phyloP scores from a whole-genome alignment of 1,140 invertebrate genomes.

The Drosophila simulans region DNA sequence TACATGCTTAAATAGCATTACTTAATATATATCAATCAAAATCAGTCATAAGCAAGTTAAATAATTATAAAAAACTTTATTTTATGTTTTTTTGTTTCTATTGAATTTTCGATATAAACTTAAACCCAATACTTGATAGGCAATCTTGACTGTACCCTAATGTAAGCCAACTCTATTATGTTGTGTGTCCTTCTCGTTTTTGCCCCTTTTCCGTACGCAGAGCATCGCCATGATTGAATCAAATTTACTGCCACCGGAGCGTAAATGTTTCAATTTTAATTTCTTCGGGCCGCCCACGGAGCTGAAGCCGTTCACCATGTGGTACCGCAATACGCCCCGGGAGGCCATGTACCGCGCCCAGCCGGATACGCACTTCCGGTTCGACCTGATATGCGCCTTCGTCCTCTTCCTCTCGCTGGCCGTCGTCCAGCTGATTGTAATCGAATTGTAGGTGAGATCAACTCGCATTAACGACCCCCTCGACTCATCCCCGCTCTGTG shows the following conservation, averaged over 20 bases:
- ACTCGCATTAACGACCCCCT: conserved; percentile 27
- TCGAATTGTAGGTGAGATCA: conserved; percentile 89
- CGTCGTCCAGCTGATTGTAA: conserved; percentile 91
- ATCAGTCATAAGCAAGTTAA: too few species aligned
- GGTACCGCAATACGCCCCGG: conserved; percentile 90
- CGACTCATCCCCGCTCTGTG: conserved; percentile 5
- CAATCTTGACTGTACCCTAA: conserved; percentile 3
- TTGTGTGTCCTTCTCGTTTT: conserved; percentile 1
- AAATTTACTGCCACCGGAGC: conserved; percentile 89
- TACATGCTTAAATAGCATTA: background rate
- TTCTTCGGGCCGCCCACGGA: conserved; percentile 86
- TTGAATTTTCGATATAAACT: too few species aligned
- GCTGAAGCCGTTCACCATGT: conserved; percentile 90
- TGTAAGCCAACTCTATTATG: conserved; percentile 37
- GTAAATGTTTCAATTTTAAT: conserved; percentile 84
- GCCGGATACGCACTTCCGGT: conserved; percentile 92
- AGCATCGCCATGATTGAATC: conserved; percentile 95
- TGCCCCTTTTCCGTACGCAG: conserved; percentile 84
- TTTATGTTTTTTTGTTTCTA: too few species aligned
- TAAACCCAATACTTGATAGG: too few species aligned
- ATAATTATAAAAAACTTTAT: too few species aligned
- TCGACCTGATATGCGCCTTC: conserved; percentile 91
- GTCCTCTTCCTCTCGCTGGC: conserved; percentile 91
- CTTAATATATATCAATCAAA: too few species aligned
- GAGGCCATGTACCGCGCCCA: conserved; percentile 92